phyloP scores from a whole-genome alignment of 2,113 vertebrate genomes.

The Pluvianellus socialis region DNA sequence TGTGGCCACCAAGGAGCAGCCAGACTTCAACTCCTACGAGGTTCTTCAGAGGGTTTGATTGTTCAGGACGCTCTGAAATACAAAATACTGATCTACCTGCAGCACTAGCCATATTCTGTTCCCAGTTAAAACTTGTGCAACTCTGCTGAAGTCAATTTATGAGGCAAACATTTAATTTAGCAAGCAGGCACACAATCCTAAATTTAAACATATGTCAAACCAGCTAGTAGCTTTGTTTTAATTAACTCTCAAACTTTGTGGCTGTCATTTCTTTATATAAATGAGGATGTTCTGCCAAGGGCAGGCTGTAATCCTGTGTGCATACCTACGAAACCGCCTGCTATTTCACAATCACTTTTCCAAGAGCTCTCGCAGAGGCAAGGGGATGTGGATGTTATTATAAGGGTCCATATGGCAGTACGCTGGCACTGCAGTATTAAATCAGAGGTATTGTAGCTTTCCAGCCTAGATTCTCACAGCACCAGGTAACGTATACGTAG shows the following conservation, averaged over 20 bases:
- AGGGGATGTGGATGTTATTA: constrained; percentile 12
- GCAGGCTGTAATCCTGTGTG: constrained; percentile 7
- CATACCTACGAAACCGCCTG: neutral
- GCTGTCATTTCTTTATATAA: constrained; percentile 45
- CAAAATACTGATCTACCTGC: neutral
- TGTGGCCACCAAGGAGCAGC: neutral
- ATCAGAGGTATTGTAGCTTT: constrained; percentile 11
- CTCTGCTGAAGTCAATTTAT: constrained; percentile 13
- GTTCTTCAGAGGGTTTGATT: neutral
- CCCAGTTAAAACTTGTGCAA: neutral
- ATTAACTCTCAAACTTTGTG: constrained; percentile 56
- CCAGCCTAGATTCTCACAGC: neutral
- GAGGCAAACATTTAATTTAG: constrained; percentile 62
- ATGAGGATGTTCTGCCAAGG: constrained; percentile 50
- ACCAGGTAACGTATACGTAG: constrained; percentile 1
- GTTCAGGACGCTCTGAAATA: neutral
- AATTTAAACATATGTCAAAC: constrained; percentile 58
- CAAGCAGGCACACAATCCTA: constrained; percentile 34
- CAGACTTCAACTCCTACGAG: neutral
- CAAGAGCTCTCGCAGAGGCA: constrained; percentile 17
- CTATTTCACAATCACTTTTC: constrained; percentile 22
- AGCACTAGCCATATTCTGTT: neutral
- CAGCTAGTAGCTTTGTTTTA: constrained; percentile 61
- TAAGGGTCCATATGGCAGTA: constrained; percentile 24
- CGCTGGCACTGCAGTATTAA: neutral